Evolutionary conservation across 2,888 invertebrate genomes (phyloP), one percentile per base, ranked within the genome.

Genomic region (Drosophila diplacantha): DNA sequence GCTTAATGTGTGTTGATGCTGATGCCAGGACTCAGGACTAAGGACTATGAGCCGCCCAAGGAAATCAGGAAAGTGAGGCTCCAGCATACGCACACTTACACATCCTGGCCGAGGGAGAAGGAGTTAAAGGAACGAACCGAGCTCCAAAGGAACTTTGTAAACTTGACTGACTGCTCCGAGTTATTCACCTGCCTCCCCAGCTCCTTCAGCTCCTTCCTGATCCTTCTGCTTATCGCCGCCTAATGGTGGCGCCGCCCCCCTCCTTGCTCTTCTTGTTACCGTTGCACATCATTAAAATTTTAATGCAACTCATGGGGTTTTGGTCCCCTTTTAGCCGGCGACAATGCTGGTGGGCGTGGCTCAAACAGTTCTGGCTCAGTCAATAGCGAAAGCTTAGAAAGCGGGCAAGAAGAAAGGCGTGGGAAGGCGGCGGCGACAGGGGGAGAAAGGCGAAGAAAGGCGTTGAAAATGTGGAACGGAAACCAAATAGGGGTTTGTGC

Each of bases 281-380:
- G 69, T 61, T 46, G 74, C 78, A 78, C 81, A 71, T 78, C 83
- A 82, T 78, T 78, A 78, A 78, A 82, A 82, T 71, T 77, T 55
- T 74, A 80, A 77, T 82, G 76, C 62, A 66, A 46, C 55, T 38
- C 46, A 69, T 53, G 49, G 49, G 52, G 67, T 46, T 50, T 50
- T 38, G 46, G 67, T n/a, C 41, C 34, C 61, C 29, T 50, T 22
- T 50, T 31, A 26, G 32, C 32, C 22, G 12, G 37, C 60, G 72
- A 75, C 75, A 81, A 81, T 72, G 70, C 59, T 58, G 31, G 46
- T 37, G 76, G 79, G 75, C 63, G 76, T 81, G 79, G 64, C 75
- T 26, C 39, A 22, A 58, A 52, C 68, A 53, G 52, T 59, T 68
- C 49, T 47, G 55, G 63, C 58, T 81, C 72, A 74, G 78, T 72